These are phyloP conservation scores for Buathra laborator DNA, from an alignment of 2,888 invertebrate species.

Conservation along the genomic window DNA sequence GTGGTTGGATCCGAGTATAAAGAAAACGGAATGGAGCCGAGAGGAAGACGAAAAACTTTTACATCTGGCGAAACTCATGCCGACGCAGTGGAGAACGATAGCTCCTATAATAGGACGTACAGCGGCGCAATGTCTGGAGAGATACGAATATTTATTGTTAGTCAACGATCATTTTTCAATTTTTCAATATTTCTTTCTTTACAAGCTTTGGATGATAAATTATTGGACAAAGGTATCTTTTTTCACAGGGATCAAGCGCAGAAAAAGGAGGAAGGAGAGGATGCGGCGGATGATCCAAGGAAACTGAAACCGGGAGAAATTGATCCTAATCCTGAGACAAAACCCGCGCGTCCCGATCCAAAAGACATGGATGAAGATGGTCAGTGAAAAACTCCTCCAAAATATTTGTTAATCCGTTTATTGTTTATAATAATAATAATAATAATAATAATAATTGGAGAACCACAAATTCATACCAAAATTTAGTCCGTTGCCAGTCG, in stretches of 20 bases:
- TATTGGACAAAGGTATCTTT: constrained; percentile 35
- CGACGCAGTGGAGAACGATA: constrained; percentile 99
- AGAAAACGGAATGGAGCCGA: constrained; percentile 99
- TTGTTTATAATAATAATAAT: background rate
- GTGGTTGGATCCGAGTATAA: constrained; percentile 99
- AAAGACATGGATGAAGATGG: constrained; percentile 99
- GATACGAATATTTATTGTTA: constrained; percentile 98
- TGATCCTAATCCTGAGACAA: constrained; percentile 99
- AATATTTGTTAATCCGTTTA: background rate
- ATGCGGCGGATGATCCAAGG: constrained; percentile 96
- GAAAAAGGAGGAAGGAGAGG: constrained; percentile 97
- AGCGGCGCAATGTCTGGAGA: constrained; percentile 98
- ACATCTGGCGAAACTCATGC: constrained; percentile 99
- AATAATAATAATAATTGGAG: too few relatives aligned
- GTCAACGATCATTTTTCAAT: constrained; percentile 79
- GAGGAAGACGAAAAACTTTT: constrained; percentile 99
- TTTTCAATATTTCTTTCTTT: constrained; percentile 25
- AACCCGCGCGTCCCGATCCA: constrained; percentile 99
- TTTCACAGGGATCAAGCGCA: constrained; percentile 96
- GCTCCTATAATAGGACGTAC: constrained; percentile 99
- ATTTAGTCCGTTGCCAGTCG: too few relatives aligned
- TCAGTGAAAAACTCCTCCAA: constrained; percentile 79
- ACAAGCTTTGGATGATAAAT: background rate
- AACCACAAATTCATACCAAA: too few relatives aligned
- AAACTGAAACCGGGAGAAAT: constrained; percentile 99